Conservation (phyloP, 1,140 invertebrate genomes). For the Asbolus verrucosus region DNA sequence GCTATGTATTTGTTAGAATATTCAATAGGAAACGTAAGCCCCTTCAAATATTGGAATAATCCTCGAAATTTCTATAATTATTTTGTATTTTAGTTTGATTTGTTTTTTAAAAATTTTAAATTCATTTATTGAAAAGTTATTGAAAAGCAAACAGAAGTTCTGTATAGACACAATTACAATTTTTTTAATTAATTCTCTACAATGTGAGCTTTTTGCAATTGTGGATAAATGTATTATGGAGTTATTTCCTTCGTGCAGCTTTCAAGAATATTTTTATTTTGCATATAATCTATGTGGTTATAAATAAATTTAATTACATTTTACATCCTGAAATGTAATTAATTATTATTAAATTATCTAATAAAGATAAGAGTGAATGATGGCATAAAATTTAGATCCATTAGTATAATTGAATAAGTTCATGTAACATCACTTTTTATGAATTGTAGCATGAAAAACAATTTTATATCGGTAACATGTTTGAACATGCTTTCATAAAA, state of each 20-base stretch:
- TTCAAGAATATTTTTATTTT: neutral
- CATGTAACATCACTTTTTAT: conserved; percentile 15
- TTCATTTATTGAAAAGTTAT: no score
- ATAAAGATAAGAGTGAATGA: conserved; percentile 33
- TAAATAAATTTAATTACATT: conserved; percentile 30
- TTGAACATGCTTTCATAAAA: conserved; percentile 20
- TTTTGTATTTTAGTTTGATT: no score
- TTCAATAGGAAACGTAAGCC: no score
- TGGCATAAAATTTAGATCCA: conserved; percentile 27
- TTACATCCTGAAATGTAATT: conserved; percentile 12
- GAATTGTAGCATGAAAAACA: conserved; percentile 24
- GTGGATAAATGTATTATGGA: no score
- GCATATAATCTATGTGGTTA: neutral
- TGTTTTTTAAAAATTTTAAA: no score
- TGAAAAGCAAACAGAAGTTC: no score
- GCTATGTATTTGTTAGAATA: no score
- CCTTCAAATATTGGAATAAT: no score
- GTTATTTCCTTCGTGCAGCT: neutral
- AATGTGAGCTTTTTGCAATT: no score
- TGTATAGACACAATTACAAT: no score
- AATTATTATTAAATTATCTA: conserved; percentile 33
- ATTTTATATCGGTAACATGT: conserved; percentile 24
- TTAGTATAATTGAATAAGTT: conserved; percentile 22
- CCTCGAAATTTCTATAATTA: no score
- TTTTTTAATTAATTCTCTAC: no score